These are phyloP conservation scores for Protaetia brevitarsis DNA, from an alignment of 1,140 invertebrate genomes.

Conservation along the genomic window DNA sequence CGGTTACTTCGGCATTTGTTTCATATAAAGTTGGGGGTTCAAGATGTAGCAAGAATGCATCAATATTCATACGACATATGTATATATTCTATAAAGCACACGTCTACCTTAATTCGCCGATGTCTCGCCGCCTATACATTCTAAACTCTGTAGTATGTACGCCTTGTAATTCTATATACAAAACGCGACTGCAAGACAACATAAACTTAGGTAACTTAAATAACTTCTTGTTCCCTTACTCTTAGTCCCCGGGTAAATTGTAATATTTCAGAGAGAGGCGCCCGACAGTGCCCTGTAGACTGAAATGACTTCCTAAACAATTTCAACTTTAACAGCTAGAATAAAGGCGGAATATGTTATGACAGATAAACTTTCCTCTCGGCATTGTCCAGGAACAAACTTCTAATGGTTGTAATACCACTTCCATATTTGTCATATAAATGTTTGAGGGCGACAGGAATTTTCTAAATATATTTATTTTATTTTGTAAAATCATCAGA, in stretches of 20 bases:
- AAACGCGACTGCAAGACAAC: background rate
- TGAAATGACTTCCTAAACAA: constrained; percentile 16
- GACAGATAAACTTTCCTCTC: constrained; percentile 10
- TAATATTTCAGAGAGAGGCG: constrained; percentile 4
- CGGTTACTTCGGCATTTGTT: too few relatives aligned
- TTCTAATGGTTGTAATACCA: background rate
- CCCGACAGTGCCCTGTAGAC: background rate
- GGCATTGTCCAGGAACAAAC: background rate
- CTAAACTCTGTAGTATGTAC: background rate
- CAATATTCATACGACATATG: too few relatives aligned
- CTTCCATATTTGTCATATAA: background rate
- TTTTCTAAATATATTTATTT: too few relatives aligned
- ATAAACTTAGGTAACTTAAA: constrained; percentile 6
- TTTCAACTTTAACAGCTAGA: constrained; percentile 14
- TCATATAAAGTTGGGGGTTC: too few relatives aligned
- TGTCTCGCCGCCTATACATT: background rate
- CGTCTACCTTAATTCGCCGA: background rate
- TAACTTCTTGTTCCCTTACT: background rate
- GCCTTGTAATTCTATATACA: constrained; percentile 3
- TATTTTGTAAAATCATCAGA: too few relatives aligned
- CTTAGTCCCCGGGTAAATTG: background rate
- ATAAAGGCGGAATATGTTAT: background rate
- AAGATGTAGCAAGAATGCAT: too few relatives aligned
- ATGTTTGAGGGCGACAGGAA: background rate
- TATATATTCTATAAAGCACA: too few relatives aligned